Percentiles rank a stretch among this genome's conserved stretches.
Evolutionary conservation across 1,140 invertebrate species (phyloP).

Genomic region (Trichonephila clavipes): DNA sequence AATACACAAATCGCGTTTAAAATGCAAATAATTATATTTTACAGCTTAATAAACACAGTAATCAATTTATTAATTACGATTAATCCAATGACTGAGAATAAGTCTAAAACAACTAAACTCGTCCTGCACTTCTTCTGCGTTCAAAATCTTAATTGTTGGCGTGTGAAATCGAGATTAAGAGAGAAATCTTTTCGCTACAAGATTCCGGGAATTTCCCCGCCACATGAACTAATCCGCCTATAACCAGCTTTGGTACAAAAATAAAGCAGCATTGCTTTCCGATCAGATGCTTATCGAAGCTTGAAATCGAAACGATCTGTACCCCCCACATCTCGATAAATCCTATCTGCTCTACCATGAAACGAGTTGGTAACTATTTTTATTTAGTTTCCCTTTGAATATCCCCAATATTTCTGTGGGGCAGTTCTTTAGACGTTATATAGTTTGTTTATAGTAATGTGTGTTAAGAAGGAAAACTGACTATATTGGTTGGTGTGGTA

Average conservation of each 20-base stretch:
- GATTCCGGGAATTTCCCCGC: not conserved
- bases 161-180: constrained; percentile 25
- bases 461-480: too few species aligned
- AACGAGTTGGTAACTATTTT: constrained; percentile 31
- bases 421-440: not conserved
- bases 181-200: constrained; percentile 26
- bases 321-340: constrained; percentile 19
- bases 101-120: not conserved
- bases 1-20: too few species aligned
- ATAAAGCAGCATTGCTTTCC: not conserved
- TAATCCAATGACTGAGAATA: too few species aligned
- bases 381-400: constrained; percentile 23
- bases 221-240: not conserved
- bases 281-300: constrained; percentile 10
- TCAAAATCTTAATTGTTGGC: not conserved
- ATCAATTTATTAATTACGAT: too few species aligned
- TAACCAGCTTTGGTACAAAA: constrained; percentile 7
- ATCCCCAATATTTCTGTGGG: not conserved
- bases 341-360: constrained; percentile 37
- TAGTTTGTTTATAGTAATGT: not conserved
- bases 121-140: not conserved
- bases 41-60: too few species aligned
- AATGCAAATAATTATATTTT: too few species aligned
- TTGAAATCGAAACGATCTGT: constrained; percentile 49
- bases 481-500: too few species aligned